These are phyloP conservation scores for Heliconius eleuchia DNA, from an alignment of 1,140 invertebrate species.

Conservation along the genomic window DNA sequence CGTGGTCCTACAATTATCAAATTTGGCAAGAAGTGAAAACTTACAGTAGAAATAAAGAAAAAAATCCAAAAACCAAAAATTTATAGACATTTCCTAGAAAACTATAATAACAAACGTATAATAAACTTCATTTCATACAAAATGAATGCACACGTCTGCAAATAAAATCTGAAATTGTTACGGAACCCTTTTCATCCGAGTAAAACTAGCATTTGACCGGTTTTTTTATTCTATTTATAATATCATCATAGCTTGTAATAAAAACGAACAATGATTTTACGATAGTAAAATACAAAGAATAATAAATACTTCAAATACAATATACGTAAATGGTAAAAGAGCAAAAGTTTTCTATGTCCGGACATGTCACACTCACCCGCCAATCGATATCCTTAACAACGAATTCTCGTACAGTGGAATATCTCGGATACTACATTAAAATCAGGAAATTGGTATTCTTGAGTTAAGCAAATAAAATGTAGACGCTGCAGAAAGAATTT, in stretches of 20 bases:
- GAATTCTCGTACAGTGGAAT: conserved; percentile 12
- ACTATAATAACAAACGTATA: too few relatives aligned
- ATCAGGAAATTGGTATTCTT: conserved; percentile 32
- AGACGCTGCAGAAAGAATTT: conserved; percentile 11
- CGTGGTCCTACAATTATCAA: too few relatives aligned
- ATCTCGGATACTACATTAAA: conserved; percentile 28
- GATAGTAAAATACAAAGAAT: background rate
- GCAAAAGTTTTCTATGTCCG: conserved; percentile 11
- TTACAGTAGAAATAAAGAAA: too few relatives aligned
- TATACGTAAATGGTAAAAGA: background rate
- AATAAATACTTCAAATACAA: background rate
- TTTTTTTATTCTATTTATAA: background rate
- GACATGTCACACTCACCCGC: conserved; percentile 9
- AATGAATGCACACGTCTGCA: too few relatives aligned
- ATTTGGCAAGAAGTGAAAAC: fast-evolving
- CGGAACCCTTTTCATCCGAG: too few relatives aligned
- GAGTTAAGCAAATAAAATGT: conserved; percentile 24
- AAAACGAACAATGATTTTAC: background rate
- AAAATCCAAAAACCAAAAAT: too few relatives aligned
- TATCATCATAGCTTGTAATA: background rate
- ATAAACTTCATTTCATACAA: too few relatives aligned
- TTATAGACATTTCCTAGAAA: too few relatives aligned
- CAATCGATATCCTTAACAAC: conserved; percentile 20
- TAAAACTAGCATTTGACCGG: too few relatives aligned
- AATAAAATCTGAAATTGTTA: too few relatives aligned